phyloP scores from a whole-genome alignment of 2,888 invertebrate species.

The Tromatobia lineatoria region DNA sequence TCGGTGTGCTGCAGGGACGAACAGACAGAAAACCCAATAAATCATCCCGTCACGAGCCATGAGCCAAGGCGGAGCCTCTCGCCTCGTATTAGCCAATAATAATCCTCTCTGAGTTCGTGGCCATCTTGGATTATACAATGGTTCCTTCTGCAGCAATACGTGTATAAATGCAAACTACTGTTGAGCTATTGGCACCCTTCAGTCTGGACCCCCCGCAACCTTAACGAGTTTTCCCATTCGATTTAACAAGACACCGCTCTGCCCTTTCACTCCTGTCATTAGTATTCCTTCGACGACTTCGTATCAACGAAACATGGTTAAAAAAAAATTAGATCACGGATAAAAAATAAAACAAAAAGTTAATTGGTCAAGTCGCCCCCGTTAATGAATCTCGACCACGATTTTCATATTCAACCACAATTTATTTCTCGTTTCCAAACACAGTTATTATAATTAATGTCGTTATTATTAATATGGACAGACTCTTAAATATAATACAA shows the following conservation, averaged over 20 bases:
- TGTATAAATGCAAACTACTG: constrained; percentile 83
- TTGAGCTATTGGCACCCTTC: constrained; percentile 76
- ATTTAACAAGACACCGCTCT: constrained; percentile 39
- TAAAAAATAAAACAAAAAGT: constrained; percentile 5
- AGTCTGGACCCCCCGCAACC: constrained; percentile 79
- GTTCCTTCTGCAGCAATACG: constrained; percentile 84
- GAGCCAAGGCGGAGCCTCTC: constrained; percentile 87
- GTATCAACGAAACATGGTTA: constrained; percentile 16
- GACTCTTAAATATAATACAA: constrained; percentile 86
- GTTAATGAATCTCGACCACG: constrained; percentile 67
- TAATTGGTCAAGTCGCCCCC: constrained; percentile 6
- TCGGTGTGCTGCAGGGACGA: constrained; percentile 84
- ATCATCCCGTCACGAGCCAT: constrained; percentile 88
- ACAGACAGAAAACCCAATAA: constrained; percentile 87
- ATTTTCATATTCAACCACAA: constrained; percentile 85
- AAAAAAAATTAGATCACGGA: constrained; percentile 15
- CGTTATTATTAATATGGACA: constrained; percentile 85
- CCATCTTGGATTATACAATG: constrained; percentile 87
- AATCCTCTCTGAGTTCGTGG: constrained; percentile 87
- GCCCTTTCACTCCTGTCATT: constrained; percentile 43
- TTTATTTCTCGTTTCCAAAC: constrained; percentile 86
- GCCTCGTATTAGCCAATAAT: constrained; percentile 88
- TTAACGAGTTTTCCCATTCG: constrained; percentile 74
- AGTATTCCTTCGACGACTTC: constrained; percentile 31
- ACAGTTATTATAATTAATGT: constrained; percentile 86